phyloP scores from a whole-genome alignment of 2,797 vertebrate species.

The Silurus aristotelis region DNA sequence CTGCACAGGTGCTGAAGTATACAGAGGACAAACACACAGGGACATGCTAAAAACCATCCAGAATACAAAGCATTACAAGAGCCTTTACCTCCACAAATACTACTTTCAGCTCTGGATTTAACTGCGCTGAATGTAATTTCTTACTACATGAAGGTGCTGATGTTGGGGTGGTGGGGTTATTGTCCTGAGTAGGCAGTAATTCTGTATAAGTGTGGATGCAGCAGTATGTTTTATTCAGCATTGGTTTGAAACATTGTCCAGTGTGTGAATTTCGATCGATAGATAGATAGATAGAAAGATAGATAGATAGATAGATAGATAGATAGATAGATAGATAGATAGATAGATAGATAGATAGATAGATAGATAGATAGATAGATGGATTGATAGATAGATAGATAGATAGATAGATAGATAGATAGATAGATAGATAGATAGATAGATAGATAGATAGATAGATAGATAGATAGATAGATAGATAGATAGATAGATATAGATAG shows the following conservation, averaged over 20 bases:
- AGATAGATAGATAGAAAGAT: too few species aligned
- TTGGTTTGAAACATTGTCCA: not conserved
- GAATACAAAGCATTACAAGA: conserved; percentile 18
- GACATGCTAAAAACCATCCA: conserved; percentile 20
- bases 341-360: too few species aligned
- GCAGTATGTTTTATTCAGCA: conserved; percentile 21
- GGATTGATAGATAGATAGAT: too few species aligned
- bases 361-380: too few species aligned
- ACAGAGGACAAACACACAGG: conserved; percentile 43
- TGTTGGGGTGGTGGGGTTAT: not conserved
- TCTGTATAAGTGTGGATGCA: not conserved
- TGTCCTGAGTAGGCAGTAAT: not conserved
- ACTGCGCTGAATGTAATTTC: not conserved
- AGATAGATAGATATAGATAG: too few species aligned
- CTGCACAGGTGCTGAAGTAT: conserved; percentile 49
- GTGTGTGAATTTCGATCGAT: not conserved
- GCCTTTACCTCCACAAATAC: conserved; percentile 8
- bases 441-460: too few species aligned
- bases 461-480: too few species aligned
- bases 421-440: too few species aligned
- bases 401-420: too few species aligned
- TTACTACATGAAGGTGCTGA: conserved; percentile 1
- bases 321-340: too few species aligned
- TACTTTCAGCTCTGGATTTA: conserved; percentile 9
- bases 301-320: too few species aligned